Base-by-base conservation (phyloP, 2,888 invertebrate species). In the Acrocyrtus sp. region DNA sequence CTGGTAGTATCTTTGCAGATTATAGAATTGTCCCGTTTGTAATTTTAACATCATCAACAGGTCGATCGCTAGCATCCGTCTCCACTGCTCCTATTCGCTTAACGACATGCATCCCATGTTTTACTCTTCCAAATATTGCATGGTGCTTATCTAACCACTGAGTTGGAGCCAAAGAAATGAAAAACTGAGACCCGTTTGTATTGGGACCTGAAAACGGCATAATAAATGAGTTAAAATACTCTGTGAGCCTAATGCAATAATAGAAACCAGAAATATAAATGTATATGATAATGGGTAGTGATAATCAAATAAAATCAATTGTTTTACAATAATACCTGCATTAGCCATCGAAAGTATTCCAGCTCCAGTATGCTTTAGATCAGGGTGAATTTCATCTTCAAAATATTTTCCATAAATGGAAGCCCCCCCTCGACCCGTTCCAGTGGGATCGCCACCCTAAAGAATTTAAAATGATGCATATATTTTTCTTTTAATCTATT, bases 141-240 rank as follows among this genome's bases (percentile, higher is more conserved):
- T 99, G 98, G 84, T 98, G 98, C 95, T 94, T 94, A 86, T 99
- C 98, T 41, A 99, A 87, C 96, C 98, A 98, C 82, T 98, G 97
- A 0, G 97, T 95, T 1, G 98, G 97, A 0, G 93, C 96, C 73
- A 99, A 85, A 0, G 98, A 97, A 54, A 99, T 94, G 82, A 98
- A 99, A 86, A 99, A 99, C 84, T 99, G 99, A 29, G 96, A 97
- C 2, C 98, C 98, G 85, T 99, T 99, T 5, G 95, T 92, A 83
- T 98, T 90, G 0, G 97, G 96, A 0, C 98, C 98, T 75, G 17
- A 6, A 72, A 47, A 26, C 17, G 21, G 12, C n/a, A 47, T 17
- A 17, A 60, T n/a, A 34, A 62, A n/a, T n/a, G n/a, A n/a, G 8
- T 19, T 10, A 66, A 51, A 15, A 19, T 43, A 51, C 15, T 51